Conservation (phyloP, 2,113 vertebrate genomes). For the Cynocephalus volans region DNA sequence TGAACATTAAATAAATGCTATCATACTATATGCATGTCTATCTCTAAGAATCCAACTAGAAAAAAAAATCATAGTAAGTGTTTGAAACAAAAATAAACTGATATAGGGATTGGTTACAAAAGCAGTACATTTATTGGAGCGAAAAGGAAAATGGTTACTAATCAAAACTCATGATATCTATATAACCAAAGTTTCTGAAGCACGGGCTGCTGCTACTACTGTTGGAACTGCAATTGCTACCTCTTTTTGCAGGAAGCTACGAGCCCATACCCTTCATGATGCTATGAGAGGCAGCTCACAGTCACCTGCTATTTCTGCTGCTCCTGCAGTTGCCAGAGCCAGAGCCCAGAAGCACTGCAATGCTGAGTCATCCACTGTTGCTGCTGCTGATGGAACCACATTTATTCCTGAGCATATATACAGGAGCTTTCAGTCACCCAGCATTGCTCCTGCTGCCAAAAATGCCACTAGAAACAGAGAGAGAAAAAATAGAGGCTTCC, state of each 20-base stretch:
- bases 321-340: too few relatives aligned
- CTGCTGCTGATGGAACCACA: not conserved
- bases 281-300: not conserved
- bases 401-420: not conserved
- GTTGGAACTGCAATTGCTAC: not conserved
- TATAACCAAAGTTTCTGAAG: not conserved
- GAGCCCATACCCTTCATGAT: not conserved
- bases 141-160: not conserved
- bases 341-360: not conserved
- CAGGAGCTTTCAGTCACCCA: not conserved
- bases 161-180: not conserved
- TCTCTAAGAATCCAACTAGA: not conserved
- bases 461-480: not conserved
- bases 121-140: not conserved
- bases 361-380: too few relatives aligned
- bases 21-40: not conserved
- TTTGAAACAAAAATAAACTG: not conserved
- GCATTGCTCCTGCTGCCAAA: not conserved
- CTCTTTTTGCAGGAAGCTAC: not conserved
- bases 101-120: not conserved
- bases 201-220: not conserved
- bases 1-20: conserved; percentile 45
- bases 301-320: not conserved
- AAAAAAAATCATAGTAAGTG: not conserved
- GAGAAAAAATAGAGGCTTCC: not conserved